These are phyloP conservation scores for Drosophila vallismaia DNA, from an alignment of 2,888 invertebrate genomes.

Conservation along the genomic window DNA sequence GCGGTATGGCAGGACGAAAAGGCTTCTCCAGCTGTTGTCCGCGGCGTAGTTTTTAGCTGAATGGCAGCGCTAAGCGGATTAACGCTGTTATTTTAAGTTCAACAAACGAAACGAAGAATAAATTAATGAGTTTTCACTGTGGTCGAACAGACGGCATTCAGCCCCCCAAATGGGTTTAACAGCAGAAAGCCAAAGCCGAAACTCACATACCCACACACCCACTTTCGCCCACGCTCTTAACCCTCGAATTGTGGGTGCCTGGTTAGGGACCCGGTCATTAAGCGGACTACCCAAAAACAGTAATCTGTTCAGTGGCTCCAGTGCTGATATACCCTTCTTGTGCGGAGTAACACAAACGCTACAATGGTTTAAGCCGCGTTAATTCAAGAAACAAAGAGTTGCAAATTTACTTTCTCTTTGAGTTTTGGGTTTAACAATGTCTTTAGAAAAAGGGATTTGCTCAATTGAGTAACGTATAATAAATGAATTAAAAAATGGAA, in stretches of 20 bases:
- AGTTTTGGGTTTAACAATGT: neutral
- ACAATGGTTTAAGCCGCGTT: neutral
- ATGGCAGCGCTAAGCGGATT: conserved; percentile 75
- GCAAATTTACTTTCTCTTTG: neutral
- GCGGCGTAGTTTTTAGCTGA: conserved; percentile 68
- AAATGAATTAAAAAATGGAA: no score
- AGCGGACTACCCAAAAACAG: conserved; percentile 61
- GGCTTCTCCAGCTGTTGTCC: conserved; percentile 46
- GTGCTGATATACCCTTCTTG: conserved; percentile 6
- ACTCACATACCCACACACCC: conserved; percentile 53
- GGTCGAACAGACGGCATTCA: conserved; percentile 53
- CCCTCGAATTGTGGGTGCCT: neutral
- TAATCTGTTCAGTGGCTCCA: conserved; percentile 61
- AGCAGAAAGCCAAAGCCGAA: conserved; percentile 66
- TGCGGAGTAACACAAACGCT: neutral
- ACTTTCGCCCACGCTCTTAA: neutral
- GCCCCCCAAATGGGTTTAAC: conserved; percentile 62
- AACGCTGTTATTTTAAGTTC: conserved; percentile 79
- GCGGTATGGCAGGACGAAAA: conserved; percentile 1
- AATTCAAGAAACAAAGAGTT: neutral
- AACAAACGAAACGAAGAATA: conserved; percentile 80
- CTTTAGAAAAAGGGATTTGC: neutral
- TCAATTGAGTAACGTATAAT: no score
- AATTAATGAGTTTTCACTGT: conserved; percentile 81
- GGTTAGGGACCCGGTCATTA: conserved; percentile 54